These are phyloP conservation scores for Pyrrhura leucotis DNA, from an alignment of 2,797 vertebrate species.

Conservation along the genomic window DNA sequence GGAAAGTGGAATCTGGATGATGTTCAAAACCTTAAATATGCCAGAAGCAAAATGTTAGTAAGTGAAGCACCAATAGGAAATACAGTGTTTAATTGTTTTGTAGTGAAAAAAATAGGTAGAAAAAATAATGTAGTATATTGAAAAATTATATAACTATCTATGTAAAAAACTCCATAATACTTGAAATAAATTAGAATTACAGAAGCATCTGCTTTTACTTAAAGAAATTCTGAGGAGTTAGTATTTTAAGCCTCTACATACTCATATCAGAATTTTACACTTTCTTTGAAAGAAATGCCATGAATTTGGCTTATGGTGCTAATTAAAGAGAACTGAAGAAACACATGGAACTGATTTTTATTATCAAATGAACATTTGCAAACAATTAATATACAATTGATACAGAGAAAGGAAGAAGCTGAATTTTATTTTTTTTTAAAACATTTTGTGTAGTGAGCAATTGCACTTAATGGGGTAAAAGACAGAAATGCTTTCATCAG, in stretches of 20 bases:
- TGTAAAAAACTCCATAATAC: not conserved
- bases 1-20: not conserved
- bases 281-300: not conserved
- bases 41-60: not conserved
- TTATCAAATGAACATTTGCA: not conserved
- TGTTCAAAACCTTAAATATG: not conserved
- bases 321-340: not conserved
- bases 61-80: not conserved
- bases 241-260: not conserved
- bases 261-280: not conserved
- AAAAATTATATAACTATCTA: not conserved
- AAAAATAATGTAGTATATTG: not conserved
- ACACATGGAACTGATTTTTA: not conserved
- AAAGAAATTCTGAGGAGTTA: not conserved
- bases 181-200: not conserved
- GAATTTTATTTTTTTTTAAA: not conserved
- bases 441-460: not conserved
- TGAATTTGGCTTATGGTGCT: not conserved
- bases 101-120: not conserved
- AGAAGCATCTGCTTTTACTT: not conserved
- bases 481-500: not conserved
- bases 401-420: not conserved
- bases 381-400: not conserved
- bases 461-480: not conserved
- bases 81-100: not conserved